A percentile compares a stretch with the other conserved stretches of the same genome.
These are phyloP conservation scores for Strigamia maritima DNA, from an alignment of 2,888 invertebrate genomes.

Conservation along the genomic window DNA sequence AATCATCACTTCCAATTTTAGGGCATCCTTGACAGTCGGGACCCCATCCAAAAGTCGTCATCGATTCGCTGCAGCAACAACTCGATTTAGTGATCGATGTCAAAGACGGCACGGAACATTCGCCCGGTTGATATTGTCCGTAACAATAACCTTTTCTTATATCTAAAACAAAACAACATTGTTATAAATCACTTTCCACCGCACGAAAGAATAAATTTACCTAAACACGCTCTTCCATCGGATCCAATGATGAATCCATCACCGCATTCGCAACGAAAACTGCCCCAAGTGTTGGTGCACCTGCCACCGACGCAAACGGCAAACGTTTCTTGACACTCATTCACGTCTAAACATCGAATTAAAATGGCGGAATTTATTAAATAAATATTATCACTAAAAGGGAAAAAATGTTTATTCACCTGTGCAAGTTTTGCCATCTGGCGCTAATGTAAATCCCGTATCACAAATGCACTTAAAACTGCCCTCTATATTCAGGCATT, in stretches of 20 bases:
- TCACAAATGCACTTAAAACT: slow-evolving; percentile 67
- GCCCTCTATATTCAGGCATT: slow-evolving; percentile 46
- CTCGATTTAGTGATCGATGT: slow-evolving; percentile 77
- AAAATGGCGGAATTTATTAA: neutral
- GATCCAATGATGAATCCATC: slow-evolving; percentile 67
- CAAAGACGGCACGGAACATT: slow-evolving; percentile 71
- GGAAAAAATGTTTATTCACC: slow-evolving; percentile 51
- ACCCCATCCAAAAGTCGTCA: slow-evolving; percentile 72
- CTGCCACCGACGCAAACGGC: slow-evolving; percentile 63
- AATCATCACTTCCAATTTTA: slow-evolving; percentile 64
- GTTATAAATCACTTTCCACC: neutral
- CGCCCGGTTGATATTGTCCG: slow-evolving; percentile 70
- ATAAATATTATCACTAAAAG: too few species aligned
- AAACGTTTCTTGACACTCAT: slow-evolving; percentile 71
- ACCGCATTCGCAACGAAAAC: slow-evolving; percentile 67
- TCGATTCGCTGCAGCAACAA: slow-evolving; percentile 76
- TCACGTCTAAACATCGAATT: slow-evolving; percentile 61
- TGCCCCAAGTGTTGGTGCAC: slow-evolving; percentile 78
- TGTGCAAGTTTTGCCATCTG: slow-evolving; percentile 63
- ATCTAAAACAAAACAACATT: slow-evolving; percentile 57
- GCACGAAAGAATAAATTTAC: too few species aligned
- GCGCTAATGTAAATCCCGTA: slow-evolving; percentile 63
- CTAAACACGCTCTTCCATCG: slow-evolving; percentile 74
- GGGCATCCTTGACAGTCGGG: slow-evolving; percentile 75
- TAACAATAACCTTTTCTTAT: slow-evolving; percentile 78